Base-by-base conservation (phyloP, 2,113 vertebrate species). In the Brachyistius frenatus region DNA sequence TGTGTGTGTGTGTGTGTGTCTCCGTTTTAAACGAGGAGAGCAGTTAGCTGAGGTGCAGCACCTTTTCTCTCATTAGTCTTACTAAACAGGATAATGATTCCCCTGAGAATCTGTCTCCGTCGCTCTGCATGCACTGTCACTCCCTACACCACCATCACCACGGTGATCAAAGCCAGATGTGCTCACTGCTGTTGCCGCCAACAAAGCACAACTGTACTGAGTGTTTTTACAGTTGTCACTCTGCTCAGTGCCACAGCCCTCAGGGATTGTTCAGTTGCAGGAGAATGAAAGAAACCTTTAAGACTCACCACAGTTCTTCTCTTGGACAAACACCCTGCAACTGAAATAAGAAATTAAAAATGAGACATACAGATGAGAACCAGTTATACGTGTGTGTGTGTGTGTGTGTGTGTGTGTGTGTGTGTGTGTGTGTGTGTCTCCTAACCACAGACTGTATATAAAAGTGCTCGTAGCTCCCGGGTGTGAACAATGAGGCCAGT, bases 11-110 rank as follows among this genome's bases (percentile, higher is more conserved):
- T 60, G 73, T 14, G 61, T 57, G 55, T 32, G 49, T 14, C 30
- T 83, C 73, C 37, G 46, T 80, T 82, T 86, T 60, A 78, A 87
- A 85, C 41, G 50, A 69, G 81, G 77, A 86, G 86, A 84, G 81
- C 91, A 83, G 82, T 85, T 72, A 76, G 56, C 74, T 55, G 84
- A 82, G 83, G 81, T 83, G 81, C 88, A 75, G 74, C 86, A 89
- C 87, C 91, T 92, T 91, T 90, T 89, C 87, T 89, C 89, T 94
- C 93, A 94, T 95, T 94, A 94, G 90, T 86, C 81, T 79, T 72
- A 81, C 89, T 95, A 94, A 94, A 94, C 90, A 90, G 81, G 86
- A 93, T 94, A 95, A 94, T 93, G 90, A 92, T 89, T 92, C 94
- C 90, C 92, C 62, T 0, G 90, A 88, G 93, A 88, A 36, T 52